Base-by-base conservation (phyloP, 1,140 invertebrate genomes). In the Branchinecta lynchi region DNA sequence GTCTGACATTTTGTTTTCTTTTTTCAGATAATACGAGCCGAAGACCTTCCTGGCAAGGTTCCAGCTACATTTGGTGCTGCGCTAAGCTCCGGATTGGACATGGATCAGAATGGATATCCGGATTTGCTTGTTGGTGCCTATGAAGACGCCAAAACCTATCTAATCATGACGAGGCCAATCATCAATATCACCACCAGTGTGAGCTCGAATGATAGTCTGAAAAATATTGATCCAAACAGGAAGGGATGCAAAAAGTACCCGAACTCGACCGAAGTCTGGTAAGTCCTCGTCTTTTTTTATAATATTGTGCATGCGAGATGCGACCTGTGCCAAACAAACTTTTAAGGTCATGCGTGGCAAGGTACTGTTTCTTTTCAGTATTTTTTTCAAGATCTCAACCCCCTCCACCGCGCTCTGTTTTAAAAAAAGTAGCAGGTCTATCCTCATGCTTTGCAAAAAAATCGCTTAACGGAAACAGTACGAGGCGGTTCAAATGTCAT, bases 71-170 rank as follows among this genome's bases (percentile, higher is more conserved):
- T 96, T 75, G 93, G 93, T 7, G 92, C 92, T 77, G 92, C 92
- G 0, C 78, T 97, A 17, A 88, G 88, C 72, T 92, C 92, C 69
- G 90, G 90, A 45, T 80, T 91, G 9, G 93, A 97, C 80, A 82
- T 97, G 76, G 94, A 97, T 79, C 79, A 82, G 20, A 96, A 97
- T 79, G 88, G 87, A 12, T 97, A 96, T 80, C 89, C 92, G 0
- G 93, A 96, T 82, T 80, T 96, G 71, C 80, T 95, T 20, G 83
- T 93, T 43, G 93, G 93, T 68, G 90, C 92, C 43, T 94, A 91
- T 78, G 89, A 89, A 75, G 83, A 86, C 72, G 88, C 89, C 75
- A 81, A 82, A 66, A 84, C 90, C 0, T 82, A 87, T 9, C 78
- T 93, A 15, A 82, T 91, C 43, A 81, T 87, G 74, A 84, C 91